A percentile compares a stretch with the other conserved stretches of the same genome.
Evolutionary conservation across 2,888 invertebrate species (phyloP).

Genomic region (Pachydiplax longipennis): DNA sequence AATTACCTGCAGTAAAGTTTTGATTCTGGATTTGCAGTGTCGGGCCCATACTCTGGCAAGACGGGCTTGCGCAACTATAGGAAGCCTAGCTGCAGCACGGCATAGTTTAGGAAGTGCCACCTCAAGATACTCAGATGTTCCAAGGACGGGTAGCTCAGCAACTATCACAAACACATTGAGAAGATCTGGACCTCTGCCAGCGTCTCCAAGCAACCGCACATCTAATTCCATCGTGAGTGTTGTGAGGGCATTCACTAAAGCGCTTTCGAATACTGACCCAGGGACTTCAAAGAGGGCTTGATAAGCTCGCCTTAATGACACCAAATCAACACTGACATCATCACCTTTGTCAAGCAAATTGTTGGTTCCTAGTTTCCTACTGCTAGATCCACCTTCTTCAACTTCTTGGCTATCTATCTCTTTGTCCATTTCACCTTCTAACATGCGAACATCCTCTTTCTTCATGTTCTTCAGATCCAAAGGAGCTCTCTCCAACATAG

Average conservation of each 20-base stretch:
- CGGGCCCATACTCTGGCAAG: constrained; percentile 82
- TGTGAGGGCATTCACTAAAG: constrained; percentile 77
- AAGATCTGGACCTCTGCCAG: constrained; percentile 60
- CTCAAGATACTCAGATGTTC: constrained; percentile 82
- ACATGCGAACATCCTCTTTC: constrained; percentile 75
- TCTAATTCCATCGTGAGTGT: constrained; percentile 76
- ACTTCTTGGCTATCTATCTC: constrained; percentile 74
- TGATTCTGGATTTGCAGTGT: constrained; percentile 69
- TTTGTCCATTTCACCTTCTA: constrained; percentile 85
- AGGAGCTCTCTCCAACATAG: constrained; percentile 65
- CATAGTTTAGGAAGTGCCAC: constrained; percentile 75
- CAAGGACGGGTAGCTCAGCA: constrained; percentile 77
- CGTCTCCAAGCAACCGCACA: constrained; percentile 64
- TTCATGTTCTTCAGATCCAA: constrained; percentile 66
- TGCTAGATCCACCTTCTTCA: constrained; percentile 60
- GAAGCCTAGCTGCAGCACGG: constrained; percentile 76
- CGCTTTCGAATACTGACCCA: constrained; percentile 65
- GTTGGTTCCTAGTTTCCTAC: constrained; percentile 56
- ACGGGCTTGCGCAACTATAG: constrained; percentile 78
- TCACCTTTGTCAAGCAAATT: constrained; percentile 54
- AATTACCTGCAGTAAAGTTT: constrained; percentile 64
- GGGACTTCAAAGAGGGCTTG: constrained; percentile 61
- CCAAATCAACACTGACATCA: constrained; percentile 70
- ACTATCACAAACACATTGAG: constrained; percentile 74
- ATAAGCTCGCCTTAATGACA: constrained; percentile 75